These are phyloP conservation scores for Agonopterix subpropinquella DNA, from an alignment of 2,888 invertebrate genomes.

Conservation along the genomic window DNA sequence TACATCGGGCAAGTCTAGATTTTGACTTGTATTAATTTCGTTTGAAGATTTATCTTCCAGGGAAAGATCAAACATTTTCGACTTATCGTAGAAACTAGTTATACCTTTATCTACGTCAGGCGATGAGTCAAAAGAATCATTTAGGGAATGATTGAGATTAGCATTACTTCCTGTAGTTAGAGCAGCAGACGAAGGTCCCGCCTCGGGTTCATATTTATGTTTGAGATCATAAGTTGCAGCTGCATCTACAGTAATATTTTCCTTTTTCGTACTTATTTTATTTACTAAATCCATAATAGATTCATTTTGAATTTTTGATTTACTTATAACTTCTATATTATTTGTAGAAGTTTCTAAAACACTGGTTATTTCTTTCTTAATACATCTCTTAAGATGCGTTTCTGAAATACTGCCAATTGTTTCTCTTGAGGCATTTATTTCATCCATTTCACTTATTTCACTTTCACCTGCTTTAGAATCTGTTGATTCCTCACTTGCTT, in stretches of 20 bases:
- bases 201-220: slow-evolving; percentile 44
- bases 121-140: slow-evolving; percentile 40
- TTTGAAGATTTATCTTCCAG: slow-evolving; percentile 19
- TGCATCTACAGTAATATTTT: slow-evolving; percentile 15
- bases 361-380: slow-evolving; percentile 31
- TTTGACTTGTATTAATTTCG: slow-evolving; percentile 3
- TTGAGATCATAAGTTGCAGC: slow-evolving; percentile 47
- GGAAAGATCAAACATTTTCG: slow-evolving; percentile 54
- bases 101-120: slow-evolving; percentile 49
- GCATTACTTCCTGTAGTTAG: slow-evolving; percentile 1
- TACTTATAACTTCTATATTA: slow-evolving; percentile 12
- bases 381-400: slow-evolving; percentile 31
- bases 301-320: slow-evolving; percentile 19
- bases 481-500: slow-evolving; percentile 12
- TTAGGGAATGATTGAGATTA: slow-evolving; percentile 19
- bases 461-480: slow-evolving; percentile 17
- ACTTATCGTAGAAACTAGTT: slow-evolving; percentile 57
- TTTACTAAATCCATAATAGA: slow-evolving; percentile 35
- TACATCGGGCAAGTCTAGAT: slow-evolving; percentile 15
- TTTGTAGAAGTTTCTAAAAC: slow-evolving; percentile 19
- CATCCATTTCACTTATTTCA: slow-evolving; percentile 32
- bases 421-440: slow-evolving; percentile 55
- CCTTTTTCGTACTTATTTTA: slow-evolving; percentile 24
- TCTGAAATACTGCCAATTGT: slow-evolving; percentile 44
- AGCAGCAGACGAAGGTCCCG: slow-evolving; percentile 45